phyloP scores from a whole-genome alignment of 1,140 invertebrate species.

The Drosophila erecta region DNA sequence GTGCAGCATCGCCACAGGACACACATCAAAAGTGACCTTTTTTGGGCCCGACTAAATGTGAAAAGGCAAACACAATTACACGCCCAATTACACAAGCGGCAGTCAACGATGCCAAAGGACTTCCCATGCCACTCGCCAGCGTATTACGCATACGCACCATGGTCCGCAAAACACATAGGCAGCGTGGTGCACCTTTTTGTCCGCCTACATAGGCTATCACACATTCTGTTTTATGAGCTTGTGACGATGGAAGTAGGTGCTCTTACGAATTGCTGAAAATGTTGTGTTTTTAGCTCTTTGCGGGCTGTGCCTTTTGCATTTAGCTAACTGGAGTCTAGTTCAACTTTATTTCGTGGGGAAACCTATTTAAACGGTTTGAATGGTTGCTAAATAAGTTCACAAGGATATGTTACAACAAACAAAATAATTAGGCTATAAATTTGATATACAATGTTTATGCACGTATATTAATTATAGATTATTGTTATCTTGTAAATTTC shows the following conservation, averaged over 20 bases:
- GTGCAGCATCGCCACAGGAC: slow-evolving; percentile 30
- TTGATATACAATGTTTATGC: too few relatives aligned
- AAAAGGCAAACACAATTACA: slow-evolving; percentile 61
- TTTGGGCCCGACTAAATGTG: slow-evolving; percentile 47
- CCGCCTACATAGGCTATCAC: neutral
- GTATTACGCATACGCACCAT: slow-evolving; percentile 52
- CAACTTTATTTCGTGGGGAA: too few relatives aligned
- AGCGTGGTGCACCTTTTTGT: slow-evolving; percentile 18
- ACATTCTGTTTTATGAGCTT: neutral
- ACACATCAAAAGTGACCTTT: slow-evolving; percentile 59
- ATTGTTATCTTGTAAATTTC: too few relatives aligned
- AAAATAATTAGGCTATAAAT: too few relatives aligned
- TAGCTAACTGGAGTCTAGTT: too few relatives aligned
- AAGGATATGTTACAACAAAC: too few relatives aligned
- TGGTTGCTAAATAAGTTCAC: too few relatives aligned
- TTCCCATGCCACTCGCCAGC: neutral
- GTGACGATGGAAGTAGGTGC: neutral
- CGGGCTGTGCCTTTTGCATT: neutral
- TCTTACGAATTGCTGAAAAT: too few relatives aligned
- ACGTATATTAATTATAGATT: too few relatives aligned
- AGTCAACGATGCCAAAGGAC: slow-evolving; percentile 16
- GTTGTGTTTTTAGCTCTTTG: neutral
- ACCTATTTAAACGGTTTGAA: too few relatives aligned
- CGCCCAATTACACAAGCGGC: slow-evolving; percentile 58
- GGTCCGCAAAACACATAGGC: slow-evolving; percentile 40